These are phyloP conservation scores for Anarrhichthys ocellatus DNA, from an alignment of 2,113 vertebrate species.

Conservation along the genomic window DNA sequence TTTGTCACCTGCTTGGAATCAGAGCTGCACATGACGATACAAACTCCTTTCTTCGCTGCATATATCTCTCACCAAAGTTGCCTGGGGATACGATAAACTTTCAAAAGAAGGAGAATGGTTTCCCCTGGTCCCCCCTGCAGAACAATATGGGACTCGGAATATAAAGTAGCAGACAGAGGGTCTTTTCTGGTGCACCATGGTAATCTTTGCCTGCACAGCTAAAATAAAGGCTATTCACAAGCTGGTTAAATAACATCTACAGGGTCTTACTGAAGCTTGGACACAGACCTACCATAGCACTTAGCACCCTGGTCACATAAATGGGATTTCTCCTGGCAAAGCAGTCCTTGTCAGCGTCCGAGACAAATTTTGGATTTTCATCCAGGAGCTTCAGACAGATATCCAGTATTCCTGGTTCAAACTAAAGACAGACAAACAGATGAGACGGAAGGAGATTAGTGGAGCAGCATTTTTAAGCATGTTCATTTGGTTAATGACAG, in stretches of 20 bases:
- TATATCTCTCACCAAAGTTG: constrained; percentile 15
- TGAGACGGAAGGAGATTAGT: not conserved
- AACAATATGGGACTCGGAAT: not conserved
- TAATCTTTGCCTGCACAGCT: not conserved
- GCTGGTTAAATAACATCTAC: not conserved
- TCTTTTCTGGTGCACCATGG: constrained; percentile 14
- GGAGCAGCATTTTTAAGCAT: not conserved
- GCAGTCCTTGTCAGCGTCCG: constrained; percentile 82
- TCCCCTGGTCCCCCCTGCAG: not conserved
- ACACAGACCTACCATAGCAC: constrained; percentile 88
- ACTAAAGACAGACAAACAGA: constrained; percentile 74
- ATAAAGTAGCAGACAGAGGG: not conserved
- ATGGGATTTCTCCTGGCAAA: constrained; percentile 82
- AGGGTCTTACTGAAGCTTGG: not conserved
- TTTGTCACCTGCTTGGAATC: not conserved
- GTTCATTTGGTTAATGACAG: not conserved
- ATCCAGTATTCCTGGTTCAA: constrained; percentile 86
- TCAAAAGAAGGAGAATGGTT: not conserved
- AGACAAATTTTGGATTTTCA: constrained; percentile 87
- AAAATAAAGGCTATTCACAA: not conserved
- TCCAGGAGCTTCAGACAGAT: constrained; percentile 88
- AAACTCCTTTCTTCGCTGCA: not conserved
- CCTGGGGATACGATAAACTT: not conserved
- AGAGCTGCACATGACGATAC: not conserved
- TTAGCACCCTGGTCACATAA: constrained; percentile 89